Base-by-base conservation (phyloP, 2,888 invertebrate genomes). In the Cephus rjabovi region DNA sequence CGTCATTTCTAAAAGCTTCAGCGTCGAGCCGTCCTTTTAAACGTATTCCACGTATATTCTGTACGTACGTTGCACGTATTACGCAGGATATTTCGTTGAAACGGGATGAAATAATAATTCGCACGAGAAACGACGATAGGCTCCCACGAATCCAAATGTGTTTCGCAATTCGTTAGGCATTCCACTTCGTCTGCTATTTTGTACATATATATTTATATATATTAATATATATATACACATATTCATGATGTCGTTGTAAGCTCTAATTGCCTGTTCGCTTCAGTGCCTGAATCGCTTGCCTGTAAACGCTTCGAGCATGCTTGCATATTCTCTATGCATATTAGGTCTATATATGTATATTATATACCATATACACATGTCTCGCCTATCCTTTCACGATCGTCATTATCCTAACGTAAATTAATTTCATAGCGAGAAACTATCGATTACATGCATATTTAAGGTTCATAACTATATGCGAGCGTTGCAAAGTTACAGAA, bases 21-120 rank as follows among this genome's bases (percentile, higher is more conserved):
- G 6, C 56, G 23, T 56, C 23, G 56, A 56, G 9, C 23, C 23
- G 23, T 0, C 40, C 40, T 56, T 4, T 9, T 23, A 56, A 56
- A 56, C 56, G 23, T 56, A 56, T 56, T 56, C 15, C 69, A 37
- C 75, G 73, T 82, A 81, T 77, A 76, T 73, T 73, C 37, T 74
- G 73, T 76, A 37, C 40, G 40, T 40, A 40, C 15, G 40, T 40
- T 40, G 40, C 15, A 23, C 40, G 56, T 56, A 56, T 56, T 15
- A 56, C 23, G 56, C 56, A 56, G 56, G 23, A 56, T 56, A 56
- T 56, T 56, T 15, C 56, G 23, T 56, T 56, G 56, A 9, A 56
- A 23, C 56, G 23, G 56, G 23, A 56, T 56, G 23, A 56, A 56
- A 56, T 56, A 40, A 40, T 40, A 56, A 56, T 56, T 56, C 56